Base-by-base conservation (phyloP, 2,888 invertebrate species). In the Sabatieria punctata region DNA sequence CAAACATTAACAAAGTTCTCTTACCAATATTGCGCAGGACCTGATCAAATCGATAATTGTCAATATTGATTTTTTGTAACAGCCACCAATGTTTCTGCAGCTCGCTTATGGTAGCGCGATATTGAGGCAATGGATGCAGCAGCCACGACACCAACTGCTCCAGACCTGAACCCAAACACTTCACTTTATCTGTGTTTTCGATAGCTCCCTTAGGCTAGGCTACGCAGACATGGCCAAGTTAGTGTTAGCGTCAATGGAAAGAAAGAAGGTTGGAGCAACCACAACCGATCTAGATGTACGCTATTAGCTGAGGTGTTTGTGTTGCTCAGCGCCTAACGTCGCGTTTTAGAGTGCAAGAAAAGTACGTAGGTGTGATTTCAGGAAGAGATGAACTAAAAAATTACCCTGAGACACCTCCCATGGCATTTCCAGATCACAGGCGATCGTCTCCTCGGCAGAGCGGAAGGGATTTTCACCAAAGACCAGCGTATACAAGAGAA, bases 401-500 rank as follows among this genome's bases (percentile, higher is more conserved):
- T 48, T 50, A 65, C 65, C 60, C 52, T 60, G 56, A 15, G 68
- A 68, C 2, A 67, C 64, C 26, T 53, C 47, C 46, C 74, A 73
- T 1, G 78, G 78, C 47, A 78, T 72, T 15, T 74, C 71, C 6
- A 80, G 65, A 13, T 75, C 73, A 3, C 77, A 76, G 54, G 75
- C 73, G 45, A 80, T 73, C 0, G 77, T 79, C 60, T 80, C 79
- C 54, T 79, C 78, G 46, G 78, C 76, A 65, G 78, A 78, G 36
- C 76, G 73, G 66, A 80, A 80, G 1, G 80, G 80, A 67, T 79
- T 79, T 62, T 79, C 78, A 59, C 76, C 77, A 68, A 78, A 79
- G 55, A 78, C 74, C 8, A 80, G 68, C 30, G 80, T 79, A 63
- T 79, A 80, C 30, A 80, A 68, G 1, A 80, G 79, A 52, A 80